These are phyloP conservation scores for Ctenomys sociabilis DNA, from an alignment of 2,113 vertebrate species.

Conservation along the genomic window DNA sequence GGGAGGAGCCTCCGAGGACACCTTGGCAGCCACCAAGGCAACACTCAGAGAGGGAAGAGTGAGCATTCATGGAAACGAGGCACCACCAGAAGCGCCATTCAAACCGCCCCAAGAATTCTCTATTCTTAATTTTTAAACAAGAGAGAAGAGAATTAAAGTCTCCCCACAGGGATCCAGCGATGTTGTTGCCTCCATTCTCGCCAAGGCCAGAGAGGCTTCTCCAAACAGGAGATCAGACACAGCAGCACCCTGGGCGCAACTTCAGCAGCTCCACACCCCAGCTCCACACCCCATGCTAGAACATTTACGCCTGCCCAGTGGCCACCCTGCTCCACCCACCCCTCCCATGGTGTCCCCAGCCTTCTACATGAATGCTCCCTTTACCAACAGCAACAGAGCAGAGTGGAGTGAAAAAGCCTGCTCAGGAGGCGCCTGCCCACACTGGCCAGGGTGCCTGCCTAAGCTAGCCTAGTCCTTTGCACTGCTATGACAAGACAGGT, in stretches of 20 bases:
- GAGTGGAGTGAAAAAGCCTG: neutral
- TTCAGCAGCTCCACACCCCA: neutral
- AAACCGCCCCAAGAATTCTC: neutral
- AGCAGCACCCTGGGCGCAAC: neutral
- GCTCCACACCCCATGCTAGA: neutral
- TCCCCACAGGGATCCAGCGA: neutral
- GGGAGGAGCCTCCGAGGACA: neutral
- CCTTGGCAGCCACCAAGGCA: neutral
- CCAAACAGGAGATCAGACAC: neutral
- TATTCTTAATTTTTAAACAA: neutral
- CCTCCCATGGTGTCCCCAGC: neutral
- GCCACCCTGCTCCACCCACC: neutral
- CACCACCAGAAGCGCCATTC: neutral
- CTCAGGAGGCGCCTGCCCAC: neutral
- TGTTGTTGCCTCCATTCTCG: neutral
- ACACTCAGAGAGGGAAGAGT: neutral
- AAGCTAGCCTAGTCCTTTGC: neutral
- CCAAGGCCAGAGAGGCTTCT: neutral
- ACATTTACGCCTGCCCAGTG: neutral
- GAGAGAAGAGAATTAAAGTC: neutral
- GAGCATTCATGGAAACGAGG: neutral
- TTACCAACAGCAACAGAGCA: neutral
- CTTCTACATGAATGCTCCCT: neutral
- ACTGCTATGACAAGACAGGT: neutral
- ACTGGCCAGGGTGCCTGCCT: neutral